Evolutionary conservation across 2,888 invertebrate species (phyloP).

Genomic region (Tipula unca): DNA sequence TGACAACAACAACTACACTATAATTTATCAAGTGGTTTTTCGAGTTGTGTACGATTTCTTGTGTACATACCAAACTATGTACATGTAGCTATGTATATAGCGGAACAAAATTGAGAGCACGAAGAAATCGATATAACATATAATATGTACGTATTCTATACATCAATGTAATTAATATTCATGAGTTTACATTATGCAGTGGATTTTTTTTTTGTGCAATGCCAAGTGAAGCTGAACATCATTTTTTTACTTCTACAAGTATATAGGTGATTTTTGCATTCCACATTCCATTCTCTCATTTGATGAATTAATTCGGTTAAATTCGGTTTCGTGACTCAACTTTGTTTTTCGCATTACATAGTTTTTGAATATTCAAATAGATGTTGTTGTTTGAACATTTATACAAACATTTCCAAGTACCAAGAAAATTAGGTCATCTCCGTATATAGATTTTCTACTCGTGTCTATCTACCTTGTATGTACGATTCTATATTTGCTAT

Average conservation of each 20-base stretch:
- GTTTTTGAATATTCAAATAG: not conserved
- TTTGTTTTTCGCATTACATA: not conserved
- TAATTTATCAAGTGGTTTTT: not conserved
- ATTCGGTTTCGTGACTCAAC: not conserved
- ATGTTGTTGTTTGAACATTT: not conserved
- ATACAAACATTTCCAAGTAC: not conserved
- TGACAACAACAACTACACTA: not conserved
- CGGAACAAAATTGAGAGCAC: not conserved
- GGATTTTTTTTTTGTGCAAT: not conserved
- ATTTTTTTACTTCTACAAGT: not conserved
- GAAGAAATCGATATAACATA: not conserved
- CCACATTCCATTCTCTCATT: not conserved
- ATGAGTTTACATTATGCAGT: not conserved
- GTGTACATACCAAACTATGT: too few relatives aligned
- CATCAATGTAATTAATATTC: not conserved
- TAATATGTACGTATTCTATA: not conserved
- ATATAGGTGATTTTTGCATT: not conserved
- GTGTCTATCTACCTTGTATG: not conserved
- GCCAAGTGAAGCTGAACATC: not conserved
- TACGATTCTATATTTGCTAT: not conserved
- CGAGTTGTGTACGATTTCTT: too few relatives aligned
- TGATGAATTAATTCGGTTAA: not conserved
- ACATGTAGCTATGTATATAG: not conserved
- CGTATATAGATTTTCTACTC: not conserved
- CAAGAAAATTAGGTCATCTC: not conserved